Evolutionary conservation across 2,113 vertebrate species (phyloP), one percentile per base, ranked within the genome.

Genomic region (Bos indicus): DNA sequence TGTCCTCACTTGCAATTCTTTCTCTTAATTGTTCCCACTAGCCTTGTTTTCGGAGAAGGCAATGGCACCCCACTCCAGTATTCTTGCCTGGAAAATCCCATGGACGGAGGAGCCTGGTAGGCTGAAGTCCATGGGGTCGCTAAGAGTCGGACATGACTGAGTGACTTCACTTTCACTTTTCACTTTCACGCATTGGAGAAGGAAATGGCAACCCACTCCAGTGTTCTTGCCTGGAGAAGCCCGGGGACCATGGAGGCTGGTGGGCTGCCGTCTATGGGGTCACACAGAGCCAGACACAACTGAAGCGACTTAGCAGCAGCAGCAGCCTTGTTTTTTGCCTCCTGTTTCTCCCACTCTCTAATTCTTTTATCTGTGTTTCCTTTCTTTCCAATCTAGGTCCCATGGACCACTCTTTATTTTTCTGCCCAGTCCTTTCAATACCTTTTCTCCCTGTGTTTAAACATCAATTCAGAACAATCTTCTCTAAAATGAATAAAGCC

Each of bases 241-340:
- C 26, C 26, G 14, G 59, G 59, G 59, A 60, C 1, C 1, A 12
- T 12, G 26, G 12, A 28, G 26, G 12, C 59, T 62, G 13, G 28
- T 30, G 13, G 59, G 59, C 59, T 30, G 59, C 59, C 13, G 0
- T 62, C 59, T 30, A 15, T 62, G 59, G 59, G 13, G 59, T 62
- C 13, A 0, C 59, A 30, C 59, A 62, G 0, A 62, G 13, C 30
- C 2, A 0, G 28, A 62, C 60, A 62, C 1, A 0, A 62, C 60
- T 62, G 60, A 7, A 62, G 28, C 0, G 13, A 30, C 60, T 62
- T 15, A 62, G 60, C 60, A 28, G 59, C 59, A 59, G 57, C 54
- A 30, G 28, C 59, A 13, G 36, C 19, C 71, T 74, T 74, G 36
- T 25, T 74, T 67, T 71, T 71, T 19, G n/a, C n/a, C n/a, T 43